Conservation (phyloP, 2,113 vertebrate species). For the Ranitomeya imitator region DNA sequence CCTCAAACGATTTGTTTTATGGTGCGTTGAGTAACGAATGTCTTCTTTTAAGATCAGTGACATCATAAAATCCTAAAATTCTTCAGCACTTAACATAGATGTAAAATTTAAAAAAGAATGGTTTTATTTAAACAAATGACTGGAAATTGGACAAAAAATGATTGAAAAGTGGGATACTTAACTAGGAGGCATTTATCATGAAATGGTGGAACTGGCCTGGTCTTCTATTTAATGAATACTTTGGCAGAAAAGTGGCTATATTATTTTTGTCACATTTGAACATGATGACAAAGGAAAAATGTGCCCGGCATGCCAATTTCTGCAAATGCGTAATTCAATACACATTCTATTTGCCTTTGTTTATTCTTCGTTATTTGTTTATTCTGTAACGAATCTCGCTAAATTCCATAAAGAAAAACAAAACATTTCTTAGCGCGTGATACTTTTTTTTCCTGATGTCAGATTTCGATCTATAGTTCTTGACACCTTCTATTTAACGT, state of each 20-base stretch:
- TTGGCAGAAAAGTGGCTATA: constrained; percentile 45
- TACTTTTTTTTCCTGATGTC: constrained; percentile 34
- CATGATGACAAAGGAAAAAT: constrained; percentile 56
- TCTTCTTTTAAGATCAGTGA: constrained; percentile 1
- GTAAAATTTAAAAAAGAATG: constrained; percentile 4
- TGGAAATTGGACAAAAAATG: constrained; percentile 26
- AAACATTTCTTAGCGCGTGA: not conserved
- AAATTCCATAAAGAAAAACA: constrained; percentile 15
- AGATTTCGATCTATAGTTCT: not conserved
- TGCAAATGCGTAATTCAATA: constrained; percentile 46
- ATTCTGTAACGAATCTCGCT: constrained; percentile 40
- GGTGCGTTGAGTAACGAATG: not conserved
- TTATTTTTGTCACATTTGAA: constrained; percentile 55
- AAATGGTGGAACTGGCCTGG: constrained; percentile 48
- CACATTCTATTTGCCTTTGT: constrained; percentile 53
- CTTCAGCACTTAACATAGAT: not conserved
- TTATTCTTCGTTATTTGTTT: constrained; percentile 50
- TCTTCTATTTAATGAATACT: constrained; percentile 24
- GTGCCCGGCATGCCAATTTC: constrained; percentile 36
- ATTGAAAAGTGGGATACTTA: not conserved
- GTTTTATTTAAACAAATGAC: constrained; percentile 34
- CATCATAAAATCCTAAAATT: constrained; percentile 26
- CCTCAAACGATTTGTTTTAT: constrained; percentile 28
- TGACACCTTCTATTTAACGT: not conserved
- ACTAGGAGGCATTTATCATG: constrained; percentile 46